phyloP scores from a whole-genome alignment of 2,797 vertebrate genomes.

The Glyptemys insculpta region DNA sequence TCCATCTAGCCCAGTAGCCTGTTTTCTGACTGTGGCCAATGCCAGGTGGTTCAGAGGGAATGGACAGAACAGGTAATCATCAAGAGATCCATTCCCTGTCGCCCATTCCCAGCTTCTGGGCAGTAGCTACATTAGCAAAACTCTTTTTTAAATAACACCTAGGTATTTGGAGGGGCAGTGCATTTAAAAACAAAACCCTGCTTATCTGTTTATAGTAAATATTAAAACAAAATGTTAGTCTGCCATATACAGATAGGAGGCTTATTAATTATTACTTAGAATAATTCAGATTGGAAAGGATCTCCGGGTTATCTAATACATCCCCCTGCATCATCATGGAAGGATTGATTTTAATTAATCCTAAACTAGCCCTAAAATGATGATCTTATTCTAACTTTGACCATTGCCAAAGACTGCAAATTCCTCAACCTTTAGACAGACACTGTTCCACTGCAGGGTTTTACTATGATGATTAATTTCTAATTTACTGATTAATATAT shows the following conservation, averaged over 20 bases:
- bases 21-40: no score
- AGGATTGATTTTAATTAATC: slow-evolving; percentile 68
- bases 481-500: not conserved
- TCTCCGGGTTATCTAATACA: slow-evolving; percentile 29
- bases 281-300: slow-evolving; percentile 42
- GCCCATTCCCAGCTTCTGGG: no score
- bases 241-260: slow-evolving; percentile 61
- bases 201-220: not conserved
- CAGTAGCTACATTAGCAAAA: not conserved
- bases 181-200: slow-evolving; percentile 27
- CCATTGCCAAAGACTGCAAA: slow-evolving; percentile 38
- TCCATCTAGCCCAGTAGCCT: no score
- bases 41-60: no score
- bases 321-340: slow-evolving; percentile 35
- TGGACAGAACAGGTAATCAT: no score
- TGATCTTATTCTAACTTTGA: slow-evolving; percentile 67
- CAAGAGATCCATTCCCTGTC: no score
- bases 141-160: not conserved
- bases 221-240: not conserved
- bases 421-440: slow-evolving; percentile 53
- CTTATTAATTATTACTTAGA: slow-evolving; percentile 48
- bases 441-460: not conserved
- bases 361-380: slow-evolving; percentile 65
- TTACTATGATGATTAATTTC: slow-evolving; percentile 43
- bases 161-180: not conserved